These are phyloP conservation scores for Equus quagga DNA, from an alignment of 2,113 vertebrate genomes.

Conservation along the genomic window DNA sequence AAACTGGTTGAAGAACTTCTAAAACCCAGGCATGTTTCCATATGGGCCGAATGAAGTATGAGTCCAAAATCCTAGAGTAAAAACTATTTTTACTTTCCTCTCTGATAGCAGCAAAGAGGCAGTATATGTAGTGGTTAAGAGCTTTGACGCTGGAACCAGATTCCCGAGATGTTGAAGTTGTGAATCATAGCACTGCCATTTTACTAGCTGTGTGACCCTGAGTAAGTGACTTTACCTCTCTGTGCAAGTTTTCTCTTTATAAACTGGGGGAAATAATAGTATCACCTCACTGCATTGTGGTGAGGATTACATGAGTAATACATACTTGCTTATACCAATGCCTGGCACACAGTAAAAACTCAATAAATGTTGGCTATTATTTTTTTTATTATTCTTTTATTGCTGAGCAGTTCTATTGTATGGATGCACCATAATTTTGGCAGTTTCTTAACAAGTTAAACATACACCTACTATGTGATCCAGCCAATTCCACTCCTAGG, in stretches of 20 bases:
- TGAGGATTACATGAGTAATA: neutral
- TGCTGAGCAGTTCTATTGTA: neutral
- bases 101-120: neutral
- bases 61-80: neutral
- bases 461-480: no score
- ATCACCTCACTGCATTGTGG: neutral
- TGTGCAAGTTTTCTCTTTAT: neutral
- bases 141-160: neutral
- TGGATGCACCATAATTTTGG: neutral
- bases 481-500: neutral
- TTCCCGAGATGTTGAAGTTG: neutral
- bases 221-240: constrained; percentile 38
- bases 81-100: constrained; percentile 14
- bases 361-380: neutral
- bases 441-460: neutral
- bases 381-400: neutral
- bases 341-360: neutral
- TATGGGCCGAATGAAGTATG: neutral
- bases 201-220: constrained; percentile 13
- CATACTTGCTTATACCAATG: neutral
- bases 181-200: neutral
- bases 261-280: neutral
- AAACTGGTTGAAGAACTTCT: constrained; percentile 24
- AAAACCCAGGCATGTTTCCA: constrained; percentile 21
- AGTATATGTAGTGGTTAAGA: neutral